A percentile compares a stretch with the other conserved stretches of the same genome.
Evolutionary conservation across 1,140 invertebrate species (phyloP).

Genomic region (Lasioglossum baleicum): DNA sequence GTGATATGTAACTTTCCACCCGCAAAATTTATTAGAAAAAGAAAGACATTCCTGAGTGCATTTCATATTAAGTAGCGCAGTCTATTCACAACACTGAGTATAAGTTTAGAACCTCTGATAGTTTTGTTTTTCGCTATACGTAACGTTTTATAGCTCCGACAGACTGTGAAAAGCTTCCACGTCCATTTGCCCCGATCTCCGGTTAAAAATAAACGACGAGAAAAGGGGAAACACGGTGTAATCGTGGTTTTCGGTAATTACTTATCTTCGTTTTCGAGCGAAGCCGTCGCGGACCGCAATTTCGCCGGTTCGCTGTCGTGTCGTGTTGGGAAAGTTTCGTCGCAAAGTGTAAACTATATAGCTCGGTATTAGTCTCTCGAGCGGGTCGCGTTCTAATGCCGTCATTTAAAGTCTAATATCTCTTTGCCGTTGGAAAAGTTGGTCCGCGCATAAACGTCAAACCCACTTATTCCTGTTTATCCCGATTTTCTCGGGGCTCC

Average conservation of each 20-base stretch:
- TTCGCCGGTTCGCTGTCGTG: constrained; percentile 1
- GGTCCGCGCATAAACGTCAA: constrained; percentile 41
- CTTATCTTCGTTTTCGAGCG: constrained; percentile 18
- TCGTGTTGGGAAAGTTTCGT: constrained; percentile 14
- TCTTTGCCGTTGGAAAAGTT: constrained; percentile 22
- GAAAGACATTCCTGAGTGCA: too few relatives aligned
- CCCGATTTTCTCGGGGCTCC: constrained; percentile 5
- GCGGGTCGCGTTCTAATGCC: constrained; percentile 46
- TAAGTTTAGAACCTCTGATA: too few relatives aligned
- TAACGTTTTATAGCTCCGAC: not conserved
- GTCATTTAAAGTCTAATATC: constrained; percentile 54
- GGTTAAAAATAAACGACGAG: not conserved
- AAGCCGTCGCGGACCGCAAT: constrained; percentile 14
- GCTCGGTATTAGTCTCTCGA: constrained; percentile 34
- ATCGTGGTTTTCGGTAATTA: constrained; percentile 12
- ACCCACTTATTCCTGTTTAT: constrained; percentile 45
- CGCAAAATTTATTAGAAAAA: too few relatives aligned
- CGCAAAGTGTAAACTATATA: constrained; percentile 26
- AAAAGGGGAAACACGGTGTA: not conserved
- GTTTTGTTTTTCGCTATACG: too few relatives aligned
- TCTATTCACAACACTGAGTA: too few relatives aligned
- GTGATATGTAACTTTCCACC: too few relatives aligned
- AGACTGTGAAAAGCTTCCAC: not conserved
- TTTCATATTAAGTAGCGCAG: too few relatives aligned
- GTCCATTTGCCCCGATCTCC: not conserved